Evolutionary conservation across 2,797 vertebrate genomes (phyloP).

Genomic region (Danio jaintianensis): DNA sequence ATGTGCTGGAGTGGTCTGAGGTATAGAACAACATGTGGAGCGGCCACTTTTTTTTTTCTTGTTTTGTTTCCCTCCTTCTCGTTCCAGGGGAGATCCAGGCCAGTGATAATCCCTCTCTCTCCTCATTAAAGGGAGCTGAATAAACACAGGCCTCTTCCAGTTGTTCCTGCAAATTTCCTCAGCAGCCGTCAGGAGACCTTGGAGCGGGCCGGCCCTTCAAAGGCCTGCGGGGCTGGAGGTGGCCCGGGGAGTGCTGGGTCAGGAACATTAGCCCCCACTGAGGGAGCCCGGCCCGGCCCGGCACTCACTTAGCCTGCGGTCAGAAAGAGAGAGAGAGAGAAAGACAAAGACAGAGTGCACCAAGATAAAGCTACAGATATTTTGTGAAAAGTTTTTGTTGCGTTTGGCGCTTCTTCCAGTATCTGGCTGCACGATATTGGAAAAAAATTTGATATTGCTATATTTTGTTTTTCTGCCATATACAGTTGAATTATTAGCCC

Average conservation of each 20-base stretch:
- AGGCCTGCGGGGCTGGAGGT: conserved; percentile 68
- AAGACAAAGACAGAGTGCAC: neutral
- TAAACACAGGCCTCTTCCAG: conserved; percentile 87
- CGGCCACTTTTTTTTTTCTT: conserved; percentile 73
- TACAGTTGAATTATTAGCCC: too few species aligned
- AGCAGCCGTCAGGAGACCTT: conserved; percentile 80
- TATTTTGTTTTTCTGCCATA: too few species aligned
- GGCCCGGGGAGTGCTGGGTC: conserved; percentile 68
- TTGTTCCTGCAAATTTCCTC: conserved; percentile 87
- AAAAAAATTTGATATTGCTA: too few species aligned
- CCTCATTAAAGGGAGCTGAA: conserved; percentile 86
- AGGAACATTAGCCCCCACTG: conserved; percentile 71
- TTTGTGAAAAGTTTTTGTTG: conserved; percentile 14
- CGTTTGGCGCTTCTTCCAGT: conserved; percentile 1
- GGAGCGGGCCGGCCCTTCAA: conserved; percentile 80
- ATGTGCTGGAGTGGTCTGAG: conserved; percentile 75
- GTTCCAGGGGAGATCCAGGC: conserved; percentile 71
- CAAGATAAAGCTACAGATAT: conserved; percentile 13
- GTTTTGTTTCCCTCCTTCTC: conserved; percentile 18
- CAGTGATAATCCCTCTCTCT: conserved; percentile 83
- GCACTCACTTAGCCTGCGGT: conserved; percentile 39
- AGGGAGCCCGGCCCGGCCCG: conserved; percentile 21
- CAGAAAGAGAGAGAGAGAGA: conserved; percentile 19
- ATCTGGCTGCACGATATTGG: neutral
- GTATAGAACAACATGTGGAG: conserved; percentile 82